These are phyloP conservation scores for Ormyrus pomaceus DNA, from an alignment of 2,888 invertebrate genomes.

Conservation along the genomic window DNA sequence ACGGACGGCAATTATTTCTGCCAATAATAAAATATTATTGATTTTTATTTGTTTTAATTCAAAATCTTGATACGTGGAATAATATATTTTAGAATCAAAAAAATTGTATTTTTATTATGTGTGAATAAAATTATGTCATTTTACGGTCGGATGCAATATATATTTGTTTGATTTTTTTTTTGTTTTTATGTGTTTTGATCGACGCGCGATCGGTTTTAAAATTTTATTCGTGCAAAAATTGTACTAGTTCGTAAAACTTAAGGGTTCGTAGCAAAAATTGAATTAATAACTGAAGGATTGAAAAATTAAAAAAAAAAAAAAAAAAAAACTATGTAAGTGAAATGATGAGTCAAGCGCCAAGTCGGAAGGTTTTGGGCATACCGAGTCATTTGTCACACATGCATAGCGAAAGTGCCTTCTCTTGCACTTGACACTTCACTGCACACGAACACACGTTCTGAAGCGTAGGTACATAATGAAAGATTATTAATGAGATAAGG, in stretches of 20 bases:
- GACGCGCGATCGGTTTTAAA: slow-evolving; percentile 19
- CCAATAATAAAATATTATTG: slow-evolving; percentile 46
- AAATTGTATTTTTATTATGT: slow-evolving; percentile 39
- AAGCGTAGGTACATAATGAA: slow-evolving; percentile 52
- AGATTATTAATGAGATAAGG: slow-evolving; percentile 51
- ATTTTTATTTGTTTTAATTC: slow-evolving; percentile 34
- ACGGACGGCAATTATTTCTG: slow-evolving; percentile 47
- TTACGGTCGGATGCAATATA: slow-evolving; percentile 43
- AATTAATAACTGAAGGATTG: too few species aligned
- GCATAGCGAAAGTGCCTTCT: slow-evolving; percentile 75
- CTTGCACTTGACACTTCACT: slow-evolving; percentile 73
- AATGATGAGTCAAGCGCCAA: slow-evolving; percentile 55
- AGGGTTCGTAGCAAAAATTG: too few species aligned
- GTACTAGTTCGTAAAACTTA: too few species aligned
- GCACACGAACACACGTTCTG: slow-evolving; percentile 60
- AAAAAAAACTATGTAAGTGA: slow-evolving; percentile 39
- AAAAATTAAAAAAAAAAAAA: background rate
- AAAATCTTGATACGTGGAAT: background rate
- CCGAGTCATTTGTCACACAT: slow-evolving; percentile 59
- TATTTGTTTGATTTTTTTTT: slow-evolving; percentile 44
- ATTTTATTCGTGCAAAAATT: slow-evolving; percentile 54
- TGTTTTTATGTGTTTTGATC: slow-evolving; percentile 26
- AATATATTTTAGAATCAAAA: slow-evolving; percentile 10
- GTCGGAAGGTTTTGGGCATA: slow-evolving; percentile 60
- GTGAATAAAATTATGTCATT: slow-evolving; percentile 12